A percentile compares a stretch with the other conserved stretches of the same genome.
Conservation (phyloP, 2,113 vertebrate species). For the Dinomys branickii region DNA sequence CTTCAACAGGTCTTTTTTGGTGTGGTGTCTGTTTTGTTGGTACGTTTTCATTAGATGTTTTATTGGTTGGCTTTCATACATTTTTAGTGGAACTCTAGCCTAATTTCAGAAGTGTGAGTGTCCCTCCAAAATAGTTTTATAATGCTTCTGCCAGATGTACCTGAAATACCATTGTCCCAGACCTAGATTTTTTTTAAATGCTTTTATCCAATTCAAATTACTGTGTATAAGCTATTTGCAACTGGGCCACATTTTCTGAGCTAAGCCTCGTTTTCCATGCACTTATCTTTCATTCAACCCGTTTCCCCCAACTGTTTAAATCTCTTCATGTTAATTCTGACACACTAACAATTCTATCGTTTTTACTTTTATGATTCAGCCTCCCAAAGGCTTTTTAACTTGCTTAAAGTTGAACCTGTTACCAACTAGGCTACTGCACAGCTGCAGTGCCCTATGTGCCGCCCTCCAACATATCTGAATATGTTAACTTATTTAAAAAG, state of each 20-base stretch:
- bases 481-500: not conserved
- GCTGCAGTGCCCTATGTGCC: not conserved
- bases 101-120: not conserved
- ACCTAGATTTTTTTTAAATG: not conserved
- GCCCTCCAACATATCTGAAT: not conserved
- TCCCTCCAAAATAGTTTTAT: not conserved
- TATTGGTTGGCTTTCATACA: not conserved
- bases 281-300: not conserved
- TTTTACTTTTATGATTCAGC: conserved; percentile 43
- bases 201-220: conserved; percentile 16
- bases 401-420: not conserved
- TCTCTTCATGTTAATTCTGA: conserved; percentile 24
- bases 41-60: not conserved
- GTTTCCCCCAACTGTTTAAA: conserved; percentile 16
- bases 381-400: not conserved
- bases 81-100: not conserved
- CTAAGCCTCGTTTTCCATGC: not conserved
- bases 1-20: conserved; percentile 14
- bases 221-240: conserved; percentile 13
- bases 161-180: not conserved
- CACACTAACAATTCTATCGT: conserved; percentile 19
- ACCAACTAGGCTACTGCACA: not conserved
- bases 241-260: not conserved
- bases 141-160: not conserved
- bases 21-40: not conserved